Evolutionary conservation across 2,113 vertebrate genomes (phyloP), one percentile per base, ranked within the genome.

Genomic region (Salvator merianae): DNA sequence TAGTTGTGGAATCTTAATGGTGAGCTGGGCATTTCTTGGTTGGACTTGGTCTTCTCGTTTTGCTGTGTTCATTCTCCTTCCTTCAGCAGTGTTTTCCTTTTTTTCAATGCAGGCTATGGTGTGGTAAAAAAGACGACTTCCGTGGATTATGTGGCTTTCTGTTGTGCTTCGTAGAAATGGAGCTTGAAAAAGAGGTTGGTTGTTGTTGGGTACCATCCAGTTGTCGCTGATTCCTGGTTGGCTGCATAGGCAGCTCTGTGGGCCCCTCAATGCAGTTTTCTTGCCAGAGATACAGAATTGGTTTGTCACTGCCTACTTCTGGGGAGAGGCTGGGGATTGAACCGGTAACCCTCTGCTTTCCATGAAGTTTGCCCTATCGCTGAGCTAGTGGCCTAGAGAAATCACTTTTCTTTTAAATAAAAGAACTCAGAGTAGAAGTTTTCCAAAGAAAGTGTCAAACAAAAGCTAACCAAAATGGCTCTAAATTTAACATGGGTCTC

Each of bases 161-260:
- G n/a, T 84, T 97, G 62, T 97, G 97, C 92, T 99, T 99, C 92
- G 96, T 96, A 75, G 99, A 98, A 90, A 97, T 96, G n/a, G 94
- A 95, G 62, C 93, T 99, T 47, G 99, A 99, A 93, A 98, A 97
- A 84, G 97, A 99, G 97, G 99, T 99, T 80, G 90, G 96, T 93
- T 47, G 43, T 47, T 47, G 5, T 47, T 47, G 43, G 43, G 43
- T 47, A 47, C 43, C 43, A 47, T 9, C 10, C 6, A 47, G 43
- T 7, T 9, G 10, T 47, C 6, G 10, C 43, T 9, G 10, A 47
- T 9, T 9, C 43, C 43, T 47, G 43, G 43, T 5, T 47, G 43
- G 5, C 10, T 47, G 5, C 43, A 47, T 47, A 9, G 43, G 43
- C 6, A 47, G 6, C 43, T 47, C 43, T 47, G 43, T 47, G n/a